Base-by-base conservation (phyloP, 2,113 vertebrate genomes). In the Oreochromis aureus region DNA sequence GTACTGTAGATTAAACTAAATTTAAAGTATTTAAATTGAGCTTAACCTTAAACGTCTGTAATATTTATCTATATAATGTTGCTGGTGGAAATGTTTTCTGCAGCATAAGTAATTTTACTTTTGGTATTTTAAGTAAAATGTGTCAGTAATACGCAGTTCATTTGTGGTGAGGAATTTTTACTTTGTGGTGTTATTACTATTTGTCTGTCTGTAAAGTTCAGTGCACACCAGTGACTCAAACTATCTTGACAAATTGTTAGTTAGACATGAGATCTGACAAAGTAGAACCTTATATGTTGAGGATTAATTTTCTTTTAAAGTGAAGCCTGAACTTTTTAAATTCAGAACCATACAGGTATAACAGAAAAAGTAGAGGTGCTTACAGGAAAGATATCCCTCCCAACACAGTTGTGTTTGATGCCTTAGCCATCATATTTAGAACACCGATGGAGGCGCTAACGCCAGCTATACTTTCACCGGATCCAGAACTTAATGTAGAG, bases 371-470 rank as follows among this genome's bases (percentile, higher is more conserved):
- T 48, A 32, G 34, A 54, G 22, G 2, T 54, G 0, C 95, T 96
- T 89, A 97, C 96, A 82, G 73, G 55, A 2, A 96, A 32, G 24
- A 96, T 2, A 0, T 19, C 2, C 0, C 91, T 1, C 39, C 0
- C 22, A 97, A 22, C 0, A 0, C 0, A 27, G 82, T 1, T 61
- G 16, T 39, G 1, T 2, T 0, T 0, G 96, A 92, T 46, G 94
- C 95, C 0, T 0, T 0, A 1, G 87, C 55, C 95, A 97, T 95
- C 0, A 63, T 13, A 2, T 16, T 1, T 2, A 97, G 78, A 58
- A 96, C 19, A 7, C 5, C 8, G 8, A 97, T 82, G 3, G 95
- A 94, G 4, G 83, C 85, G 3, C 1, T 30, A 3, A 96, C 3
- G 13, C 96, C 95, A 1, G 94, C 95, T 0, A 78, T 69, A 3